phyloP scores from a whole-genome alignment of 2,888 invertebrate genomes.

The Tachina lurida region DNA sequence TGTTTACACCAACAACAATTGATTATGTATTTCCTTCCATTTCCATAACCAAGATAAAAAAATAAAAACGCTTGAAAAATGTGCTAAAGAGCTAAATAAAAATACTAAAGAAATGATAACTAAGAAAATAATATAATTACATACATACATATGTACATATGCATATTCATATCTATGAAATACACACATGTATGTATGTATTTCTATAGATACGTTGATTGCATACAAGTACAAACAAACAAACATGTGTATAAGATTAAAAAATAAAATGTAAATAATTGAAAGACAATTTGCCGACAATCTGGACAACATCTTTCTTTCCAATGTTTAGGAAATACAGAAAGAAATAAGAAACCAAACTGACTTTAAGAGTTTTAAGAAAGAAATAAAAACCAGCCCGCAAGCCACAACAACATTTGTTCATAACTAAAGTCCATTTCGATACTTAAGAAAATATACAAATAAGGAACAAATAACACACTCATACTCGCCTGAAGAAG shows the following conservation, averaged over 20 bases:
- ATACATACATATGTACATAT: background rate
- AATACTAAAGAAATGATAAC: constrained; percentile 24
- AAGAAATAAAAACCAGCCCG: constrained; percentile 34
- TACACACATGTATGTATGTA: too few species aligned
- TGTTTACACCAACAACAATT: background rate
- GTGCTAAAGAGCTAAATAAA: constrained; percentile 49
- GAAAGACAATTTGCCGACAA: constrained; percentile 74
- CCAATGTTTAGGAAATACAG: constrained; percentile 63
- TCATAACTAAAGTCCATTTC: background rate
- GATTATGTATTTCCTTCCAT: constrained; percentile 42
- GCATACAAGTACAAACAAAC: constrained; percentile 48
- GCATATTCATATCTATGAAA: too few species aligned
- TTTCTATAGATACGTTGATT: too few species aligned
- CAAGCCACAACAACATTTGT: constrained; percentile 30
- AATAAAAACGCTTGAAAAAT: constrained; percentile 24
- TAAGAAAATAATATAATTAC: background rate
- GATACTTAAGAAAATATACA: constrained; percentile 44
- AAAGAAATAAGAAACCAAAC: constrained; percentile 55
- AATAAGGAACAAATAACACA: constrained; percentile 46
- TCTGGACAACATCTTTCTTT: constrained; percentile 74
- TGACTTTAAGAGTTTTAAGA: constrained; percentile 47
- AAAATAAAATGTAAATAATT: constrained; percentile 67
- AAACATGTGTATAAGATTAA: constrained; percentile 58
- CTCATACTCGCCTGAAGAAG: constrained; percentile 2
- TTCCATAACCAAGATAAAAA: constrained; percentile 45